Conservation (phyloP, 1,140 invertebrate species). For the Lordiphosa stackelbergi region DNA sequence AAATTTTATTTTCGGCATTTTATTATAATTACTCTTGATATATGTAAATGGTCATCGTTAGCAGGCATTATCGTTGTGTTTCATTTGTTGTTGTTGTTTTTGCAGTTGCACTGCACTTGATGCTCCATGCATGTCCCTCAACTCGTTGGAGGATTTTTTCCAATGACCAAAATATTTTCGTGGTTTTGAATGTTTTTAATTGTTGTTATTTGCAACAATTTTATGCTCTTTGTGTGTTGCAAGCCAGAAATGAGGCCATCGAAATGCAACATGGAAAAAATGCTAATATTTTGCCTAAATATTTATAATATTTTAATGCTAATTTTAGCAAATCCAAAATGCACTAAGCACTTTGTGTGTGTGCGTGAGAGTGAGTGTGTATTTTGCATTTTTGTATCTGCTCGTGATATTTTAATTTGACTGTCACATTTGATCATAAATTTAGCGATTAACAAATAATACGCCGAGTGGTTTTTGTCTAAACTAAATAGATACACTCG, state of each 20-base stretch:
- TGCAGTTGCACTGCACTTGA: slow-evolving; percentile 52
- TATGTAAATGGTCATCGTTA: slow-evolving; percentile 70
- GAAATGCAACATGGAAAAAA: slow-evolving; percentile 20
- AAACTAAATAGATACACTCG: neutral
- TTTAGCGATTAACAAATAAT: slow-evolving; percentile 68
- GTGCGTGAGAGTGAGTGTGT: neutral
- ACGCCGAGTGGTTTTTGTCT: slow-evolving; percentile 13
- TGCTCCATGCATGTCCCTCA: slow-evolving; percentile 35
- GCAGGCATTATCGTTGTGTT: slow-evolving; percentile 33
- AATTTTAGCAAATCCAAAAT: slow-evolving; percentile 64
- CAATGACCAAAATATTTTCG: slow-evolving; percentile 49
- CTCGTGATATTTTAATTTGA: slow-evolving; percentile 71
- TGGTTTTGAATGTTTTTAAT: slow-evolving; percentile 68
- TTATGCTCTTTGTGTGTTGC: slow-evolving; percentile 59
- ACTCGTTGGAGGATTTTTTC: slow-evolving; percentile 38
- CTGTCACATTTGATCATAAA: slow-evolving; percentile 73
- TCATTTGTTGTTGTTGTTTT: slow-evolving; percentile 28
- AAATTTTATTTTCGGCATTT: slow-evolving; percentile 75
- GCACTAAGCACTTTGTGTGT: slow-evolving; percentile 26
- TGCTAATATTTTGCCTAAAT: slow-evolving; percentile 67
- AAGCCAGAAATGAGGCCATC: slow-evolving; percentile 24
- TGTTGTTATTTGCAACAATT: slow-evolving; percentile 43
- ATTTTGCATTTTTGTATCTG: slow-evolving; percentile 51
- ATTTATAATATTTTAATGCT: slow-evolving; percentile 75
- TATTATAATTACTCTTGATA: slow-evolving; percentile 77